phyloP scores from a whole-genome alignment of 2,113 vertebrate species.

The Anguilla japonica region DNA sequence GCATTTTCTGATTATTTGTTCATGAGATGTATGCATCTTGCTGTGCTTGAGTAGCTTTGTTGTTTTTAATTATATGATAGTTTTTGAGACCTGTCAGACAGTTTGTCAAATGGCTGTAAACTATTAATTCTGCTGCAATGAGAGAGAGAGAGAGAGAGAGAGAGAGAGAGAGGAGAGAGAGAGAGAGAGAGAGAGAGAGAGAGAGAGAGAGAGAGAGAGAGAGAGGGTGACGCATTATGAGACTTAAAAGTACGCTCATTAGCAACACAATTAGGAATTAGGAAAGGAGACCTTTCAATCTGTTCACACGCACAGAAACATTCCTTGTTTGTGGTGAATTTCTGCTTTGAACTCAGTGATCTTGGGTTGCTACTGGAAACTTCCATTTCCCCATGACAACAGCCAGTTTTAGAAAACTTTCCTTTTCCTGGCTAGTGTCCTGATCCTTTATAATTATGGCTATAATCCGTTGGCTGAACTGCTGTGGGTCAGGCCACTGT shows the following conservation, averaged over 20 bases:
- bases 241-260: background rate
- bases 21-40: background rate
- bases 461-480: background rate
- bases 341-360: background rate
- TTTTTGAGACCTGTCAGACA: slow-evolving; percentile 32
- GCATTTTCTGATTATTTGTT: background rate
- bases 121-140: slow-evolving; percentile 29
- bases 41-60: background rate
- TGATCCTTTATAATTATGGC: slow-evolving; percentile 39
- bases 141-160: slow-evolving; percentile 4
- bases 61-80: background rate
- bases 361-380: slow-evolving; percentile 42
- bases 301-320: slow-evolving; percentile 4
- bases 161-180: slow-evolving; percentile 2
- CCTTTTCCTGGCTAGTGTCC: slow-evolving; percentile 45
- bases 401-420: slow-evolving; percentile 60
- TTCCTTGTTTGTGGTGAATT: background rate
- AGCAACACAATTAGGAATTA: slow-evolving; percentile 8
- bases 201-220: background rate
- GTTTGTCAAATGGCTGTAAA: slow-evolving; percentile 54
- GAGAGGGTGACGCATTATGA: background rate
- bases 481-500: background rate
- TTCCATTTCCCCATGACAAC: slow-evolving; percentile 60
- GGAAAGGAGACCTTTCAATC: slow-evolving; percentile 17
- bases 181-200: slow-evolving; percentile 11